Conservation (phyloP, 2,888 invertebrate species). For the Hyposoter didymator region DNA sequence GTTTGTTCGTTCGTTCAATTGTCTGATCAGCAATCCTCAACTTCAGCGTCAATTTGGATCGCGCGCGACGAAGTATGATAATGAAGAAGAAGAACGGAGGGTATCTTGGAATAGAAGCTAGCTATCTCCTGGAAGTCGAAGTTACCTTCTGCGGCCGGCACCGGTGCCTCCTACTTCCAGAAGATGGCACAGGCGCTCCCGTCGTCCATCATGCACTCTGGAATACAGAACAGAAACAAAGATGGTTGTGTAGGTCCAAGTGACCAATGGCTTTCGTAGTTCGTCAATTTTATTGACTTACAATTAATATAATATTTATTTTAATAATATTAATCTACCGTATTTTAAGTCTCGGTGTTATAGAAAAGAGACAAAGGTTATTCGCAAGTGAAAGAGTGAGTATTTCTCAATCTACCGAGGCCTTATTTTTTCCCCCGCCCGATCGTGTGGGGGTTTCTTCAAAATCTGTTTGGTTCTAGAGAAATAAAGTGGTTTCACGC, state of each 20-base stretch:
- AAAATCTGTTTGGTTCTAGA: conserved; percentile 15
- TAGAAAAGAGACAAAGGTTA: neutral
- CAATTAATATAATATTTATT: conserved; percentile 59
- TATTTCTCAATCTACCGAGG: conserved; percentile 39
- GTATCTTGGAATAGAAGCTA: conserved; percentile 85
- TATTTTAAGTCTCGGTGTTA: conserved; percentile 24
- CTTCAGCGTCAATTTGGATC: conserved; percentile 71
- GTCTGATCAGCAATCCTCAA: conserved; percentile 62
- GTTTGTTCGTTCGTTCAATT: conserved; percentile 63
- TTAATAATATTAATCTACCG: conserved; percentile 26
- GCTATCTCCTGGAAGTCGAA: conserved; percentile 87
- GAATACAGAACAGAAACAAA: conserved; percentile 87
- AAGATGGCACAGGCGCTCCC: conserved; percentile 86
- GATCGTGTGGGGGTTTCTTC: neutral
- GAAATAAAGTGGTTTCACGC: neutral
- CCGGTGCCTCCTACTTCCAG: conserved; percentile 87
- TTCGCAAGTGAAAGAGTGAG: conserved; percentile 14
- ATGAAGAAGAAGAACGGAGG: conserved; percentile 76
- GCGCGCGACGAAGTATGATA: conserved; percentile 60
- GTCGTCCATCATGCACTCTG: conserved; percentile 86
- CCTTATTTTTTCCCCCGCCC: neutral
- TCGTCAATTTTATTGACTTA: conserved; percentile 50
- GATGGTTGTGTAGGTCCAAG: conserved; percentile 84
- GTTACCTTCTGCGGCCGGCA: conserved; percentile 85
- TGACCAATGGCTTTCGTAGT: conserved; percentile 68